phyloP scores from a whole-genome alignment of 2,888 invertebrate genomes.

The Aphelenchoides bicaudatus region DNA sequence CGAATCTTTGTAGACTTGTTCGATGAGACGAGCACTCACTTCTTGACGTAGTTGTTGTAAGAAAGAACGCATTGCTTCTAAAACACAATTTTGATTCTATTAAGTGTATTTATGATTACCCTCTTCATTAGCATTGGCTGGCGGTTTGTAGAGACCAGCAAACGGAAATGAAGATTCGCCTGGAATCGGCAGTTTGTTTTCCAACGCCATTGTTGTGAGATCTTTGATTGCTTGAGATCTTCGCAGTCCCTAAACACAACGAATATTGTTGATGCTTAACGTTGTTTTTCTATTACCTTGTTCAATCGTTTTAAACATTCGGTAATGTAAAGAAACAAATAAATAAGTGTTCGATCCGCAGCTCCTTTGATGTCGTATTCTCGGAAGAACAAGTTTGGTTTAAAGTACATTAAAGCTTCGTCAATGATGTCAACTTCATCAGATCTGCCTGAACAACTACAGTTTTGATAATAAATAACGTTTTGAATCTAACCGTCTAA shows the following conservation, averaged over 20 bases:
- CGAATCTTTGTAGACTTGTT: conserved; percentile 77
- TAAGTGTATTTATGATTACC: conserved; percentile 66
- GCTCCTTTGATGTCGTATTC: conserved; percentile 99
- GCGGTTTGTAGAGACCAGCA: conserved; percentile 88
- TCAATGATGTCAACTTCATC: conserved; percentile 87
- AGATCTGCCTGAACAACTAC: too few species aligned
- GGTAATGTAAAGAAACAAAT: conserved; percentile 91
- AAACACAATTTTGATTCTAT: not conserved
- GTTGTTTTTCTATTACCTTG: conserved; percentile 3
- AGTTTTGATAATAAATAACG: not conserved
- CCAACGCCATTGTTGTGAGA: conserved; percentile 87
- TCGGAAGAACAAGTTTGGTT: conserved; percentile 97
- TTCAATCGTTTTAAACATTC: conserved; percentile 86
- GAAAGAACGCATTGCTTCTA: conserved; percentile 86
- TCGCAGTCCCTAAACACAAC: not conserved
- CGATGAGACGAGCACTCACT: conserved; percentile 82
- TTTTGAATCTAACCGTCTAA: conserved; percentile 34
- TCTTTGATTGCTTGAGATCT: conserved; percentile 79
- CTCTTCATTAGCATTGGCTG: conserved; percentile 74
- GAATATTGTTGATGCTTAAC: too few species aligned
- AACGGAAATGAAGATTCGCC: conserved; percentile 90
- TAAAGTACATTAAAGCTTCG: conserved; percentile 92
- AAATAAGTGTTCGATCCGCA: conserved; percentile 91
- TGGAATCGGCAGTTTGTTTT: conserved; percentile 81
- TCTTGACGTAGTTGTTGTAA: conserved; percentile 91